A percentile compares a stretch with the other conserved stretches of the same genome.
phyloP scores from a whole-genome alignment of 2,797 vertebrate species.

The Avahi laniger region DNA sequence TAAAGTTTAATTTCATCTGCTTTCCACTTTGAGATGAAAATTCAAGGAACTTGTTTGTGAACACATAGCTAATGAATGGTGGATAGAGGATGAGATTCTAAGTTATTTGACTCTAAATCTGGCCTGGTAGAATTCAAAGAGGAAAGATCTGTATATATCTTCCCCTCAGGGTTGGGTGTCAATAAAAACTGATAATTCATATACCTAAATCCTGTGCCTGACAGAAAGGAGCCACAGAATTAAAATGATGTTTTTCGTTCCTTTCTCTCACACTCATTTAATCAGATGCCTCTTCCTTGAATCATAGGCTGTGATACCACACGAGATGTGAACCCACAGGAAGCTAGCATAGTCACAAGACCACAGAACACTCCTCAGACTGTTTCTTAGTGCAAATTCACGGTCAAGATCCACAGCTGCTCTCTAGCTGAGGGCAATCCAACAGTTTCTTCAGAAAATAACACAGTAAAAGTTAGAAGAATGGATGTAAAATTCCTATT shows the following conservation, averaged over 20 bases:
- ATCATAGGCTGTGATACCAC: not conserved
- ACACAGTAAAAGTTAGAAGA: not conserved
- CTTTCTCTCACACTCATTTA: not conserved
- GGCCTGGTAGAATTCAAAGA: not conserved
- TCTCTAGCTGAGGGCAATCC: not conserved
- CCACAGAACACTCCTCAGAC: not conserved
- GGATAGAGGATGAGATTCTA: not conserved
- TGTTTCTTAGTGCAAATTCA: not conserved
- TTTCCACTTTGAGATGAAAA: not conserved
- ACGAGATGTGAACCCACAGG: not conserved
- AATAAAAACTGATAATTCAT: not conserved
- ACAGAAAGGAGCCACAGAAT: not conserved
- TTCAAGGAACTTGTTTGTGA: not conserved
- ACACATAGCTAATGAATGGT: not conserved
- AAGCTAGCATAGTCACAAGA: not conserved
- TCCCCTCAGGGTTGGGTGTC: not conserved
- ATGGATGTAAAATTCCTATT: conserved; percentile 7
- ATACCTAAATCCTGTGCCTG: not conserved
- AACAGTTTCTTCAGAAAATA: conserved; percentile 42
- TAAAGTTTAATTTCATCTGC: not conserved
- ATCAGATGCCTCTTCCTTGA: not conserved
- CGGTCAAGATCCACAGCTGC: not conserved
- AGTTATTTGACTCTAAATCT: not conserved
- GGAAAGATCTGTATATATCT: not conserved
- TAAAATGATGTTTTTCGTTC: not conserved